Evolutionary conservation across 1,140 invertebrate genomes (phyloP), one percentile per base, ranked within the genome.

Genomic region (Rhopalosiphum maidis): DNA sequence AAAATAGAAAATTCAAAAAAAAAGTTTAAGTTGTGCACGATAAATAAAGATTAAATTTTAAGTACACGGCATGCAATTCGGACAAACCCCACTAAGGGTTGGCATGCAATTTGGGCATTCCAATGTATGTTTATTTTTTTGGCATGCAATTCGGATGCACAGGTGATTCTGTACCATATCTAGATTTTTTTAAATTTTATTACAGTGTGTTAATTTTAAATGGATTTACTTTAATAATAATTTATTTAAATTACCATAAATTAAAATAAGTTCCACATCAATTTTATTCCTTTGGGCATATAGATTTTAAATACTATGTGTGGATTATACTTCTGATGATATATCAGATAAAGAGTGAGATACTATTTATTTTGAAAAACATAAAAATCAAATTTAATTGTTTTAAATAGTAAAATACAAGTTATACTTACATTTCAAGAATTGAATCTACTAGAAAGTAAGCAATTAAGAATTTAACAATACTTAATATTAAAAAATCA

Each of bases 371-470:
- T 83, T 23, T 41, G 2, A 37, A 35, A 41, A 43, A 85, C 43
- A 85, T 43, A 35, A 30, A 87, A 48, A 87, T n/a, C 18, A 5
- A 23, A 8, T 35, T 35, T 35, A 15, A n/a, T n/a, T n/a, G 11
- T 48, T 48, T 46, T 6, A 43, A 46, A 51, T 88, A 54, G 1
- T n/a, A 43, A 86, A 90, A 43, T 68, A 0, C 11, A 68, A 91
- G 37, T 11, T 46, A 35, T 37, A 46, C 91, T 86, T 86, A 93
- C 91, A 93, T 86, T 2, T 93, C 91, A 35, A 86, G 22, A 85
- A 90, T 30, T 90, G 91, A 93, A 93, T 93, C 82, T 25, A 93
- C 37, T 22, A 51, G 2, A 93, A 55, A 86, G 82, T 93, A 93
- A 43, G 82, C 82, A 35, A 93, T 23, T 3, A 93, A 1, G 21